These are phyloP conservation scores for Mus spicilegus DNA, from an alignment of 2,113 vertebrate species.

Conservation along the genomic window DNA sequence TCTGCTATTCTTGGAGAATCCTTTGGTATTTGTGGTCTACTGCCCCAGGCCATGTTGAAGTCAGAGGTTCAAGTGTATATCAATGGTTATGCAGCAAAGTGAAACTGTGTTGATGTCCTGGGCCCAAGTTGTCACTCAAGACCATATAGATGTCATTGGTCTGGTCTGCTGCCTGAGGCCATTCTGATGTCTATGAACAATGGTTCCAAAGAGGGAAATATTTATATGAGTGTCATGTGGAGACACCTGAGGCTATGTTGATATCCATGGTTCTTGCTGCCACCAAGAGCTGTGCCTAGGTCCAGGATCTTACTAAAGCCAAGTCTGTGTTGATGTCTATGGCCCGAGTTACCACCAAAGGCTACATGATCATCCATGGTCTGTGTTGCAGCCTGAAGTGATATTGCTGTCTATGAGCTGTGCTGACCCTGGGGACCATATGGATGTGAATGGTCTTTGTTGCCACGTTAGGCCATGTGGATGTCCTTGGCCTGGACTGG, in stretches of 20 bases:
- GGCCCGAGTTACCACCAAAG: background rate
- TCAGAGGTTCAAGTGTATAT: background rate
- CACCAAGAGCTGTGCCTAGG: background rate
- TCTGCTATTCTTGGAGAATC: background rate
- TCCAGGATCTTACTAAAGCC: background rate
- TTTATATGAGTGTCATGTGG: background rate
- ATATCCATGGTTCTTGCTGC: background rate
- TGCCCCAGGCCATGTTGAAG: background rate
- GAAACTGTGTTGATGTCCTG: background rate
- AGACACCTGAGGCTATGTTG: background rate
- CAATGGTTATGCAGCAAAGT: background rate
- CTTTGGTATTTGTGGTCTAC: background rate
- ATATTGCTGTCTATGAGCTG: background rate
- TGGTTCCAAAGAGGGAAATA: background rate
- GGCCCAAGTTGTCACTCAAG: background rate
- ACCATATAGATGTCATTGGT: background rate
- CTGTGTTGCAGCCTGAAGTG: background rate
- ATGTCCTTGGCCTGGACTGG: background rate
- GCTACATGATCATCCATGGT: background rate
- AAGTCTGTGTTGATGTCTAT: background rate
- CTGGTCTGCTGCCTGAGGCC: background rate
- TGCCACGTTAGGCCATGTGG: background rate
- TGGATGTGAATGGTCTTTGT: background rate
- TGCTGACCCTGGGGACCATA: background rate
- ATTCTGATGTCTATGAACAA: background rate